These are phyloP conservation scores for Staurois parvus DNA, from an alignment of 2,797 vertebrate genomes.

Conservation along the genomic window DNA sequence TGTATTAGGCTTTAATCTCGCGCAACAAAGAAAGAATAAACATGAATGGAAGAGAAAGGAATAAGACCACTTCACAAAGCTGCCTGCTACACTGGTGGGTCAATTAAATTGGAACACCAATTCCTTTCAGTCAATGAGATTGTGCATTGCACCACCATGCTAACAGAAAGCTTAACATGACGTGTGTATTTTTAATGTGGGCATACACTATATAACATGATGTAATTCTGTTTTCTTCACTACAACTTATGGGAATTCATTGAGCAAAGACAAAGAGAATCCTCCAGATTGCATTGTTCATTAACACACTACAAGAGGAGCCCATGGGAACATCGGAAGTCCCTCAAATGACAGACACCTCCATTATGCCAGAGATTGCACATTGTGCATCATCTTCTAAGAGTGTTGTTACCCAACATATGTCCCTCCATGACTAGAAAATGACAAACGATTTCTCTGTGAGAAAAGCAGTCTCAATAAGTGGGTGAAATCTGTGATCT, in stretches of 20 bases:
- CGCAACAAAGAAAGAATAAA: too few relatives aligned
- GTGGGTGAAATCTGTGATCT: too few relatives aligned
- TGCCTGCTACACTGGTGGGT: not conserved
- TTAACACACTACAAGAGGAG: not conserved
- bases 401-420: not conserved
- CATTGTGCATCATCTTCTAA: not conserved
- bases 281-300: not conserved
- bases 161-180: too few relatives aligned
- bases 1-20: too few relatives aligned
- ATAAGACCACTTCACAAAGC: too few relatives aligned
- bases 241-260: constrained; percentile 32
- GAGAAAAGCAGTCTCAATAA: too few relatives aligned
- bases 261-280: not conserved
- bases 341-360: not conserved
- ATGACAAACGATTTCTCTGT: not conserved
- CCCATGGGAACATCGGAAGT: not conserved
- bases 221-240: not conserved
- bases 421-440: not conserved
- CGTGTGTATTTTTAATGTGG: too few relatives aligned
- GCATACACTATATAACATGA: too few relatives aligned
- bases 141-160: too few relatives aligned
- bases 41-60: too few relatives aligned
- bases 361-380: not conserved
- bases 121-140: not conserved
- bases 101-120: not conserved